Evolutionary conservation across 30 jellyfish, hydroid and myxozoan genomes (phyloP), one percentile per base, ranked within the genome.

Genomic region (Morbakka virulenta): DNA sequence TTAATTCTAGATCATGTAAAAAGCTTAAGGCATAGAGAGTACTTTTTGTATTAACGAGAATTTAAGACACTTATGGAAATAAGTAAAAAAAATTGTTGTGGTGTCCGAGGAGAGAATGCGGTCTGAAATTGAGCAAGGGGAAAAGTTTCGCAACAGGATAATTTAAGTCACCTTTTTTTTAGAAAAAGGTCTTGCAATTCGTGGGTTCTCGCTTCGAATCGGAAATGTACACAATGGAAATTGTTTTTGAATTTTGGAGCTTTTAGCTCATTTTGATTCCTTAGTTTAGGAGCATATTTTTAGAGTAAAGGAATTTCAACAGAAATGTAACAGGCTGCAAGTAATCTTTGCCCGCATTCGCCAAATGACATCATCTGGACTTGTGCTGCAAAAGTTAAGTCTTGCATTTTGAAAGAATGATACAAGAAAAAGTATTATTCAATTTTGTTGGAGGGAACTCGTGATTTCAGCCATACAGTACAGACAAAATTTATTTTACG

Each of bases 321-420:
- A 76, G 65, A 78, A 66, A 78, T 69, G 82, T 28, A 64, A 64
- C 47, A 78, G 74, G 34, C 89, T 78, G 64, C 74, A 78, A 78
- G 74, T 81, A n/a, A n/a, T n/a, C n/a, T n/a, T n/a, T n/a, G n/a
- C n/a, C n/a, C n/a, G n/a, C n/a, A n/a, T n/a, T n/a, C n/a, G n/a
- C n/a, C 9, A 17, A 41, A 41, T 17, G 17, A 41, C 13, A 6
- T 41, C 17, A 41, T 41, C 17, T 9, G 57, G 9, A 9, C 17
- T 41, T 41, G 57, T 41, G 57, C 57, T 6, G 9, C 9, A 41
- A 6, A 41, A 6, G 57, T 41, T 41, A 9, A 41, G 13, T 6
- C 13, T 41, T 41, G 57, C 17, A 17, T 41, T 17, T 41, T 41
- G 57, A 17, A 41, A 6, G 57, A 41, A 41, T 6, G 9, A 6